Evolutionary conservation across 1,140 invertebrate species (phyloP).

Genomic region (Nomia melanderi): DNA sequence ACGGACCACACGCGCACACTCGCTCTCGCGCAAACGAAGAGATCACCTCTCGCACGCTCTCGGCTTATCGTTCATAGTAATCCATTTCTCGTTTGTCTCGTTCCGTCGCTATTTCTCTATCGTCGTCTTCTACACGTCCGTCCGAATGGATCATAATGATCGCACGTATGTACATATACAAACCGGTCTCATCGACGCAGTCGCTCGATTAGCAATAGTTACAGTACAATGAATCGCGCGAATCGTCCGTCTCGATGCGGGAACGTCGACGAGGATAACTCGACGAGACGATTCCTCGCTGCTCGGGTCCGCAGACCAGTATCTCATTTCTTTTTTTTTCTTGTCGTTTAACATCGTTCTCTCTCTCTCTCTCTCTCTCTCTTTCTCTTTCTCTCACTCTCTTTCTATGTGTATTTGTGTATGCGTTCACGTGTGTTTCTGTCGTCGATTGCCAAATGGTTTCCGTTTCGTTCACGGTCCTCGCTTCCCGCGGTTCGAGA

Average conservation of each 20-base stretch:
- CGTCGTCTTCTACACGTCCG: not conserved
- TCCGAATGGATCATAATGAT: constrained; percentile 59
- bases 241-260: constrained; percentile 42
- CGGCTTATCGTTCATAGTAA: not conserved
- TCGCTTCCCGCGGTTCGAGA: not conserved
- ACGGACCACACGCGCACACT: not conserved
- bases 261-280: constrained; percentile 42
- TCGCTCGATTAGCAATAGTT: constrained; percentile 59
- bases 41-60: not conserved
- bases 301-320: constrained; percentile 19
- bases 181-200: constrained; percentile 67
- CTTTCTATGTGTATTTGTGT: no score
- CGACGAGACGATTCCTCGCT: constrained; percentile 4
- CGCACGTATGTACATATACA: constrained; percentile 72
- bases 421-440: no score
- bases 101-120: not conserved
- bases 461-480: not conserved
- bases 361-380: not conserved
- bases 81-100: constrained; percentile 8
- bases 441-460: no score
- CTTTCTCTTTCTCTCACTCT: not conserved
- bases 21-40: not conserved
- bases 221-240: constrained; percentile 50
- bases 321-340: no score
- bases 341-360: not conserved